Conservation (phyloP, 1,140 invertebrate species). For the Whitmania pigra region DNA sequence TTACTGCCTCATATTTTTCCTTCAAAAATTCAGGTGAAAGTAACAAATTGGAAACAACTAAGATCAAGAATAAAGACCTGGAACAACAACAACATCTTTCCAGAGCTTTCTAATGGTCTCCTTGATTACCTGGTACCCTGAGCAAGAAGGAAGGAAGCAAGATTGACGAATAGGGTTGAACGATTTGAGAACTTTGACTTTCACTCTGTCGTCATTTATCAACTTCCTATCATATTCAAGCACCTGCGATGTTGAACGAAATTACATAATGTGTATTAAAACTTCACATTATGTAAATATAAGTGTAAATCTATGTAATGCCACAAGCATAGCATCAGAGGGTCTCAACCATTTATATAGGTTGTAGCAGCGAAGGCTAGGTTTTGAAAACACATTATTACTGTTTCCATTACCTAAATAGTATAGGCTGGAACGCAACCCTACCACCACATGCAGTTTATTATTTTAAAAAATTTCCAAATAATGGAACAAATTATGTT, state of each 20-base stretch:
- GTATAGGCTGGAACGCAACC: too few species aligned
- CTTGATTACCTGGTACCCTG: slow-evolving; percentile 45
- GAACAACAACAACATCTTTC: slow-evolving; percentile 41
- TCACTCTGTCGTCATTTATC: slow-evolving; percentile 45
- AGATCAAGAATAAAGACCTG: slow-evolving; percentile 36
- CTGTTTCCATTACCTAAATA: too few species aligned
- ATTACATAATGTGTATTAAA: too few species aligned
- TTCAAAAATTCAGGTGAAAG: background rate
- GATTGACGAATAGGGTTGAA: slow-evolving; percentile 44
- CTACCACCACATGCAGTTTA: too few species aligned
- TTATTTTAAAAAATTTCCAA: background rate
- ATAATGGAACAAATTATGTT: background rate
- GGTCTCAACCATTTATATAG: too few species aligned
- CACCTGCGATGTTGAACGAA: slow-evolving; percentile 32
- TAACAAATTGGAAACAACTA: slow-evolving; percentile 1
- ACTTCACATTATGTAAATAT: background rate
- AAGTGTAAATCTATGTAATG: too few species aligned
- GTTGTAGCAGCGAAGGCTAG: too few species aligned
- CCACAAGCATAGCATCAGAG: too few species aligned
- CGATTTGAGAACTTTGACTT: slow-evolving; percentile 35
- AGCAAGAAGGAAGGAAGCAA: slow-evolving; percentile 40
- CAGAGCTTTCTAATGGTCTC: slow-evolving; percentile 45
- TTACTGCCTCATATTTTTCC: too few species aligned
- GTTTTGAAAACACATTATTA: too few species aligned
- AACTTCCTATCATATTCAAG: slow-evolving; percentile 44